Conservation (phyloP, 2,797 vertebrate genomes). For the Heteromormyrus szaboi region DNA sequence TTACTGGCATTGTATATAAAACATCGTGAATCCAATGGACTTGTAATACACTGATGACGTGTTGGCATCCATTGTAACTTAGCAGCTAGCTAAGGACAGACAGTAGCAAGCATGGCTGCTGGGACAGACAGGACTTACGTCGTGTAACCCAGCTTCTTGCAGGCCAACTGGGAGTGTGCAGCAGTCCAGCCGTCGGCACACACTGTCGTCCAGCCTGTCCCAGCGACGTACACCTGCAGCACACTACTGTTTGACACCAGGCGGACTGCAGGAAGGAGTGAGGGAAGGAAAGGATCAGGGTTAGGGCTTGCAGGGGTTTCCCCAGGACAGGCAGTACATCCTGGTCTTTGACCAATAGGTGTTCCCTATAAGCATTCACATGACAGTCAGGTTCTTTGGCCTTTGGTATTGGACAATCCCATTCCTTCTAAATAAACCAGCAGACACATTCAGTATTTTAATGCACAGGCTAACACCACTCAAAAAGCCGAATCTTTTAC, state of each 20-base stretch:
- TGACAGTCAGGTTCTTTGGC: not conserved
- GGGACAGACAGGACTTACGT: constrained; percentile 51
- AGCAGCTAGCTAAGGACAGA: not conserved
- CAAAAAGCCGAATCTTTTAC: not conserved
- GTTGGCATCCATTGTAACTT: not conserved
- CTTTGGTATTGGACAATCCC: not conserved
- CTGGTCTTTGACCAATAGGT: not conserved
- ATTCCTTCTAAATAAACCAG: not conserved
- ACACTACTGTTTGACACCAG: constrained; percentile 58
- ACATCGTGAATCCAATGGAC: not conserved
- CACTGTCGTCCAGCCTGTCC: constrained; percentile 65
- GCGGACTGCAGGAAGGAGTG: constrained; percentile 59
- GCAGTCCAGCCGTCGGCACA: constrained; percentile 70
- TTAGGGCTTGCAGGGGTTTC: not conserved
- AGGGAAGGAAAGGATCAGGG: not conserved
- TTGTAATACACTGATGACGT: not conserved
- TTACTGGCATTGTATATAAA: not conserved
- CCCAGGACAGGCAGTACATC: not conserved
- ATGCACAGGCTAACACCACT: not conserved
- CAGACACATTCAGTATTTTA: not conserved
- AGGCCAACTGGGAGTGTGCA: constrained; percentile 63
- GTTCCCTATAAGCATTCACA: not conserved
- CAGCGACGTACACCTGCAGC: constrained; percentile 67
- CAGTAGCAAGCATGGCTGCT: not conserved
- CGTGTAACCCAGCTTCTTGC: constrained; percentile 76